These are phyloP conservation scores for Lasioglossum baleicum DNA, from an alignment of 1,140 invertebrate species.

Conservation along the genomic window DNA sequence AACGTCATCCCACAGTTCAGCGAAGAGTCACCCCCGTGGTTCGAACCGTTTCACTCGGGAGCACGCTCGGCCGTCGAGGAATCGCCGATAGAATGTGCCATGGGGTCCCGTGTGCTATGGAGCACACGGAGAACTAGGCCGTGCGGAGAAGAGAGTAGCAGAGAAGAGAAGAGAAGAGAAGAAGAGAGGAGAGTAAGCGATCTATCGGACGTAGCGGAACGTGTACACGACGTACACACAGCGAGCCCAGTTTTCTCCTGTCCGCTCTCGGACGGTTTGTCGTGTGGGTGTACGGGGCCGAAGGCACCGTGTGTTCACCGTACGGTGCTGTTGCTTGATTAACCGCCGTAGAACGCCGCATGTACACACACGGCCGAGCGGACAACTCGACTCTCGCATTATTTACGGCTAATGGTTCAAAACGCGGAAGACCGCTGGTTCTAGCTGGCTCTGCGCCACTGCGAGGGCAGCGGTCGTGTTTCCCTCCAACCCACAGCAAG, in stretches of 20 bases:
- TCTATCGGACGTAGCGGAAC: conserved; percentile 44
- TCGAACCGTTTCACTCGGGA: conserved; percentile 22
- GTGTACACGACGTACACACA: conserved; percentile 38
- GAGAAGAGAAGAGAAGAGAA: neutral
- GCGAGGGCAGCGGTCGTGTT: conserved; percentile 18
- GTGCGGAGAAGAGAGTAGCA: neutral
- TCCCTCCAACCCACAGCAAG: neutral
- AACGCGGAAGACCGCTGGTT: conserved; percentile 66
- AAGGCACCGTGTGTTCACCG: conserved; percentile 46
- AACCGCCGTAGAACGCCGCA: conserved; percentile 63
- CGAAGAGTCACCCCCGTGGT: neutral
- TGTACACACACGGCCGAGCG: conserved; percentile 64
- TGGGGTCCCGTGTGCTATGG: conserved; percentile 22
- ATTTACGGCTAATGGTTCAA: conserved; percentile 74
- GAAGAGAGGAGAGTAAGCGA: conserved; percentile 16
- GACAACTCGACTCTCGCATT: conserved; percentile 64
- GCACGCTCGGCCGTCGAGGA: conserved; percentile 26
- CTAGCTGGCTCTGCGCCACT: conserved; percentile 27
- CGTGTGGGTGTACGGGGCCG: conserved; percentile 16
- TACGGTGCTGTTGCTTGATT: conserved; percentile 67
- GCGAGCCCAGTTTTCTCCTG: conserved; percentile 42
- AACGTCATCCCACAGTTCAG: conserved; percentile 9
- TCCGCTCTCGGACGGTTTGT: conserved; percentile 32
- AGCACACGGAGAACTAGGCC: conserved; percentile 16
- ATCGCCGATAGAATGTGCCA: conserved; percentile 22